These are phyloP conservation scores for Cyrtodaria siliqua DNA, from an alignment of 2,888 invertebrate genomes.

Conservation along the genomic window DNA sequence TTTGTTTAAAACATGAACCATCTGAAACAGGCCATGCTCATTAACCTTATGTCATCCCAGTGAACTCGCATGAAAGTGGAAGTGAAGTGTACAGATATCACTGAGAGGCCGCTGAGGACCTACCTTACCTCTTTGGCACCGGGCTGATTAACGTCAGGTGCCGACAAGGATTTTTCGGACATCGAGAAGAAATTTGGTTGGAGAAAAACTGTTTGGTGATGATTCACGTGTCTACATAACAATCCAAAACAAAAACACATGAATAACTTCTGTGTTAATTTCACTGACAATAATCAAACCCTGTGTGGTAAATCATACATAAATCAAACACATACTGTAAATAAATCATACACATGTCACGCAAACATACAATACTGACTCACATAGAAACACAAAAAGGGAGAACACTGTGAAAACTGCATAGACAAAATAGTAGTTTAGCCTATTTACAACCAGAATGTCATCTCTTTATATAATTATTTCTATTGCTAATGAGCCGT, in stretches of 20 bases:
- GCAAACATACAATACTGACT: neutral
- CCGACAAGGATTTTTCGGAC: slow-evolving; percentile 65
- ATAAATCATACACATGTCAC: neutral
- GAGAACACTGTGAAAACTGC: no score
- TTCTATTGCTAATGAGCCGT: no score
- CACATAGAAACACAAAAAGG: no score
- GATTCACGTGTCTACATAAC: slow-evolving; percentile 42
- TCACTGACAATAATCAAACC: neutral
- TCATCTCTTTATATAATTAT: no score
- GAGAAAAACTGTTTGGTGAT: slow-evolving; percentile 46
- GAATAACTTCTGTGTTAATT: no score
- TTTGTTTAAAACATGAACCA: no score
- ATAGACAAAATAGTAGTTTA: no score
- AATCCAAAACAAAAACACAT: slow-evolving; percentile 27
- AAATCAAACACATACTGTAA: neutral
- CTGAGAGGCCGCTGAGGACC: neutral
- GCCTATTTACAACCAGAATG: no score
- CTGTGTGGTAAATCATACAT: neutral
- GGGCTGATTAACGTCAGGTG: slow-evolving; percentile 63
- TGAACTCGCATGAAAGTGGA: neutral
- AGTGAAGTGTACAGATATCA: slow-evolving; percentile 1
- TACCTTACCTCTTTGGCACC: slow-evolving; percentile 55
- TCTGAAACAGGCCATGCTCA: no score
- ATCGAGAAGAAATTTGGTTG: slow-evolving; percentile 58
- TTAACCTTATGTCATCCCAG: no score